A percentile compares a stretch with the other conserved stretches of the same genome.
These are phyloP conservation scores for Halcyon malimbica DNA, from an alignment of 2,113 vertebrate species.

Conservation along the genomic window DNA sequence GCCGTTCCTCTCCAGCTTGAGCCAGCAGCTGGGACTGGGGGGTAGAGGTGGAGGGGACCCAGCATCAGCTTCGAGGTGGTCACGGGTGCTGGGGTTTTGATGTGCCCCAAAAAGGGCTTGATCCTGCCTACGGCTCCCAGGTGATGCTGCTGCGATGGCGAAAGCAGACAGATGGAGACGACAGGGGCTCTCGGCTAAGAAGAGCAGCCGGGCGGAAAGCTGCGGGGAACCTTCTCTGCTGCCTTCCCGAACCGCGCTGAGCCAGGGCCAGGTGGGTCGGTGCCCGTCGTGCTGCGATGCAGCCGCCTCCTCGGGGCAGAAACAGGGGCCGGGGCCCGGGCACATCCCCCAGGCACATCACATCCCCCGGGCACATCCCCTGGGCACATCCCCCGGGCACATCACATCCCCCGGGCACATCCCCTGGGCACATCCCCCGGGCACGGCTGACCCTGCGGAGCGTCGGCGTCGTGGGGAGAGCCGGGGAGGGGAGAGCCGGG, in stretches of 20 bases:
- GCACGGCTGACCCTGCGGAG: neutral
- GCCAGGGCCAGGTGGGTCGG: neutral
- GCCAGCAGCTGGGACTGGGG: fast-evolving
- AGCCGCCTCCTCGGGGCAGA: neutral
- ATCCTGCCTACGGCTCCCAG: fast-evolving
- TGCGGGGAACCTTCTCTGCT: neutral
- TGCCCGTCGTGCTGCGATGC: fast-evolving
- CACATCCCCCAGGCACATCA: too few relatives aligned
- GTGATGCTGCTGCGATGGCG: neutral
- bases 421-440: neutral
- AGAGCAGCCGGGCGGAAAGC: neutral
- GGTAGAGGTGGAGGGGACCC: neutral
- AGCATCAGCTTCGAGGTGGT: neutral
- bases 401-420: too few relatives aligned
- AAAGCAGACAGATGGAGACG: neutral
- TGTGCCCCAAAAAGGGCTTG: fast-evolving
- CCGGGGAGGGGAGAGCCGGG: neutral
- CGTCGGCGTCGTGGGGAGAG: fast-evolving
- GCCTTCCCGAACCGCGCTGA: neutral
- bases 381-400: too few relatives aligned
- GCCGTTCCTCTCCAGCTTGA: neutral
- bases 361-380: too few relatives aligned
- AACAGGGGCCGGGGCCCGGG: neutral
- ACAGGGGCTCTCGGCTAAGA: neutral
- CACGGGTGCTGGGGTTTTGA: neutral